phyloP scores from a whole-genome alignment of 2,113 vertebrate genomes.

The Microtus montanus region DNA sequence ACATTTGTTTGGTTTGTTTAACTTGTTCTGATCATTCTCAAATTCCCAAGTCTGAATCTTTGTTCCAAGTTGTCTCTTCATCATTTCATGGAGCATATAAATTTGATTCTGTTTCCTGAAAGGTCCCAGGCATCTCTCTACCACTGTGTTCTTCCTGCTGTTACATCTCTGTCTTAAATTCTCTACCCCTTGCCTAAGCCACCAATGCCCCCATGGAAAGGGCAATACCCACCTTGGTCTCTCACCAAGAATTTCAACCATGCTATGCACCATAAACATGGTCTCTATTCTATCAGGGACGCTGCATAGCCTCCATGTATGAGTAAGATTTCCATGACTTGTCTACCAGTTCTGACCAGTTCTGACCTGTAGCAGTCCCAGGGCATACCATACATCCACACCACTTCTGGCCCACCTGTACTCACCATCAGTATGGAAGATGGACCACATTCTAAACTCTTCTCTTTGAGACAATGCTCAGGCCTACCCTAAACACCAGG shows the following conservation, averaged over 20 bases:
- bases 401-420: background rate
- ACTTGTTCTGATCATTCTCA: background rate
- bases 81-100: background rate
- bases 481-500: background rate
- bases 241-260: background rate
- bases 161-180: background rate
- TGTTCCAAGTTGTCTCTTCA: background rate
- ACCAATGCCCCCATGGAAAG: background rate
- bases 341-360: background rate
- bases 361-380: background rate
- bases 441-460: background rate
- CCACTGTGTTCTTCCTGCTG: background rate
- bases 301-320: background rate
- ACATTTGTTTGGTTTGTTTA: background rate
- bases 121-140: background rate
- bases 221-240: background rate
- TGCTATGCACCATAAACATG: background rate
- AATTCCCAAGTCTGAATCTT: slow-evolving; percentile 32
- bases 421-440: background rate
- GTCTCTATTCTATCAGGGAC: background rate
- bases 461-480: background rate
- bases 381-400: background rate
- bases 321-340: background rate
- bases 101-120: background rate
- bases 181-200: background rate